phyloP scores from a whole-genome alignment of 92 coral and sea anemone genomes.

The Muricea muricata region DNA sequence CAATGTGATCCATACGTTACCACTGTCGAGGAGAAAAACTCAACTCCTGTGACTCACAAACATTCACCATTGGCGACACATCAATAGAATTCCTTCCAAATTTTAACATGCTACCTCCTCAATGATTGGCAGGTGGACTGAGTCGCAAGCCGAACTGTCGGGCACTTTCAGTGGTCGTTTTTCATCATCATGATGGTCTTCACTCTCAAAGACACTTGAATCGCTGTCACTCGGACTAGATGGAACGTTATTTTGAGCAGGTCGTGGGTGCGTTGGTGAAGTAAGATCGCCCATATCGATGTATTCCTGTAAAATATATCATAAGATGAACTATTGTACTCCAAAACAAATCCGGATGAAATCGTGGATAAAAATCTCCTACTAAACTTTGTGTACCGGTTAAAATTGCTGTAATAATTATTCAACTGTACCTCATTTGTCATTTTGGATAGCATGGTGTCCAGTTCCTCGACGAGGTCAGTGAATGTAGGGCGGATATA shows the following conservation, averaged over 20 bases:
- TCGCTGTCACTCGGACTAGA: constrained; percentile 76
- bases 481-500: constrained; percentile 82
- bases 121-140: not conserved
- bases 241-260: constrained; percentile 51
- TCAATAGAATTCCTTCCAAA: not conserved
- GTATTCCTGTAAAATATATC: too few relatives aligned
- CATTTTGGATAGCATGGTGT: constrained; percentile 68
- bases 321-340: too few relatives aligned
- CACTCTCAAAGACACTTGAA: constrained; percentile 86
- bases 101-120: not conserved
- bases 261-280: constrained; percentile 18
- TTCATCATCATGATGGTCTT: constrained; percentile 21
- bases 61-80: not conserved
- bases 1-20: too few relatives aligned
- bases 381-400: not conserved
- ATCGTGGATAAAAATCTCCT: too few relatives aligned
- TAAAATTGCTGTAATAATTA: too few relatives aligned
- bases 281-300: not conserved
- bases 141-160: not conserved
- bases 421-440: constrained; percentile 71
- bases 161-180: not conserved
- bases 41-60: not conserved
- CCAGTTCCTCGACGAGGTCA: constrained; percentile 77
- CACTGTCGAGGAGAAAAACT: too few relatives aligned
- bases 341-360: too few relatives aligned